Percentiles rank a stretch among this genome's conserved stretches.
These are phyloP conservation scores for Myotis findleyi DNA, from an alignment of 2,797 vertebrate species.

Conservation along the genomic window DNA sequence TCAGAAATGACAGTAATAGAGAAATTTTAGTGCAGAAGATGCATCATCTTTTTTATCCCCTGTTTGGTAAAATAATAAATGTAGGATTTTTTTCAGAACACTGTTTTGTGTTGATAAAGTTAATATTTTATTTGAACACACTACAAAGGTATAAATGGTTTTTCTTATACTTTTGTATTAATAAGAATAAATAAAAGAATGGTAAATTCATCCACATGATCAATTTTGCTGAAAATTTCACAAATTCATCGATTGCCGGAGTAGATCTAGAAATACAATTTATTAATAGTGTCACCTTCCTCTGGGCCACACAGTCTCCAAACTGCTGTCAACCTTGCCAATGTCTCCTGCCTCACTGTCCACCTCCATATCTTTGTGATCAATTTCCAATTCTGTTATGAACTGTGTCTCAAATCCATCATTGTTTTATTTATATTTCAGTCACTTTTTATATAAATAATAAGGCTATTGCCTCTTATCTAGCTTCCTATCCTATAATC, in stretches of 20 bases:
- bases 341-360: neutral
- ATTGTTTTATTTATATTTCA: neutral
- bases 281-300: neutral
- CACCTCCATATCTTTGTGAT: neutral
- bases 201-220: conserved; percentile 14
- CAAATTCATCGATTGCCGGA: neutral
- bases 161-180: neutral
- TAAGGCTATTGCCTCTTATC: neutral
- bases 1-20: conserved; percentile 55
- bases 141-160: neutral
- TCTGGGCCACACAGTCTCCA: neutral
- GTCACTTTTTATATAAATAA: neutral
- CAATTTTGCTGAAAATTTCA: conserved; percentile 41
- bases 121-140: conserved; percentile 61
- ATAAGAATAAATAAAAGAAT: conserved; percentile 25
- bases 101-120: conserved; percentile 3
- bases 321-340: neutral
- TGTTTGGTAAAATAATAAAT: conserved; percentile 15
- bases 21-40: conserved; percentile 30
- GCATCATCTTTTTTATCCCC: neutral
- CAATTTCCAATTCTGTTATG: neutral
- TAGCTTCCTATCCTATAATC: neutral
- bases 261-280: neutral
- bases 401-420: neutral
- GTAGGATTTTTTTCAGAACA: neutral